Percentiles rank a stretch among this genome's conserved stretches.
Evolutionary conservation across 2,888 invertebrate species (phyloP).

Genomic region (Scrobipalpa atriplicella): DNA sequence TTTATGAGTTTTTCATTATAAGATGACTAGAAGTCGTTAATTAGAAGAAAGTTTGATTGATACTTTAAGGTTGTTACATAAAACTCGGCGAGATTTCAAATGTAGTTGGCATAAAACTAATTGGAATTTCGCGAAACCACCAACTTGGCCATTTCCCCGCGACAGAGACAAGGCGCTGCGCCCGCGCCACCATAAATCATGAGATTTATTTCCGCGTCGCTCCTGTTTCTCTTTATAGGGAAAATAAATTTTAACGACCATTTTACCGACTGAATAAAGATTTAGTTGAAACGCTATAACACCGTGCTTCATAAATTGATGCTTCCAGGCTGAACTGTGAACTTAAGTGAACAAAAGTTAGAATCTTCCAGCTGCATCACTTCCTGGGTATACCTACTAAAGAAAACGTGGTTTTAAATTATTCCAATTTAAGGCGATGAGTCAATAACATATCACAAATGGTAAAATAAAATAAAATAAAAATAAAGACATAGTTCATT

Average conservation of each 20-base stretch:
- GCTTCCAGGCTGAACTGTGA: background rate
- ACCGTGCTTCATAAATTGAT: slow-evolving; percentile 19
- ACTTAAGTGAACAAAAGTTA: too few species aligned
- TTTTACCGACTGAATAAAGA: slow-evolving; percentile 33
- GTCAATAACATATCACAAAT: too few species aligned
- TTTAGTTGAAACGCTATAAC: slow-evolving; percentile 56
- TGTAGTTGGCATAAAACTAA: background rate
- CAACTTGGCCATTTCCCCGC: background rate
- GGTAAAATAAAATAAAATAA: too few species aligned
- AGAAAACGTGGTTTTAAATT: too few species aligned
- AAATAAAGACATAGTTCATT: too few species aligned
- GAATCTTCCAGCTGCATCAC: too few species aligned
- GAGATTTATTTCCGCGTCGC: slow-evolving; percentile 66
- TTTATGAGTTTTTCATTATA: too few species aligned
- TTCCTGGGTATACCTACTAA: too few species aligned
- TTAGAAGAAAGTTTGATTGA: too few species aligned
- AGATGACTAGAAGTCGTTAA: too few species aligned
- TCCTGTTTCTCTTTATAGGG: slow-evolving; percentile 65
- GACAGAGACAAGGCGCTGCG: slow-evolving; percentile 41
- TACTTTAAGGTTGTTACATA: background rate
- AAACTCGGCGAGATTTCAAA: background rate
- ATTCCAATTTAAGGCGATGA: too few species aligned
- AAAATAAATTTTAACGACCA: slow-evolving; percentile 60
- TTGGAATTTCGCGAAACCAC: background rate
- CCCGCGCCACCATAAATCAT: slow-evolving; percentile 60